Conservation (phyloP, 2,113 vertebrate genomes). For the Cyanoramphus novaezelandiae region DNA sequence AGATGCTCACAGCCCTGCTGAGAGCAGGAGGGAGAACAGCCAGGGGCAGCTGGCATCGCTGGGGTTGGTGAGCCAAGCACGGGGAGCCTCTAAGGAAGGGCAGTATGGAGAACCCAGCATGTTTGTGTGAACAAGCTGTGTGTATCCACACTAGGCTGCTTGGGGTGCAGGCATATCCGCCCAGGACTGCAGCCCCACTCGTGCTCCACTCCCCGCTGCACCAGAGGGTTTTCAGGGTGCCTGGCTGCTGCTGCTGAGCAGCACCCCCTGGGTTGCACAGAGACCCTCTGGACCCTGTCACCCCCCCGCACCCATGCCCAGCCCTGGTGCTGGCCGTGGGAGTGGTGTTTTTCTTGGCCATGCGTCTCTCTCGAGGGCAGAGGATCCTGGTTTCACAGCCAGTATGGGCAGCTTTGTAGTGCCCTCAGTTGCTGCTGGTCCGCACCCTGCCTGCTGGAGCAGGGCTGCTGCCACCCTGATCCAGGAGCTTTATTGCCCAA, state of each 20-base stretch:
- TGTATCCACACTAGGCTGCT: background rate
- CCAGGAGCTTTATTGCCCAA: background rate
- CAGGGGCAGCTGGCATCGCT: background rate
- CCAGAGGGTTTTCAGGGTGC: background rate
- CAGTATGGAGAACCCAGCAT: background rate
- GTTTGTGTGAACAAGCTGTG: background rate
- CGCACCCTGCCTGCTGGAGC: background rate
- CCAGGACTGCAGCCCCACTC: background rate
- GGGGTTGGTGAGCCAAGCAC: background rate
- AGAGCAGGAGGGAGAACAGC: background rate
- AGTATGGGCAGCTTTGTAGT: background rate
- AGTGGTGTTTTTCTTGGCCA: background rate
- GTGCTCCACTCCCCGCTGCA: background rate
- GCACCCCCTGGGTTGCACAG: background rate
- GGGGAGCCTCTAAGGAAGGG: background rate
- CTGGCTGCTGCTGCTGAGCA: background rate
- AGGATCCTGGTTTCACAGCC: background rate
- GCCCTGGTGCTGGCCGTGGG: background rate
- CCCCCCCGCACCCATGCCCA: background rate
- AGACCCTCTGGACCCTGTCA: background rate
- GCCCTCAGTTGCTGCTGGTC: fast-evolving
- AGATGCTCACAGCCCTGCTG: conserved; percentile 10
- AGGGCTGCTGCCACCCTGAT: background rate
- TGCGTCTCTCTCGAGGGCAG: fast-evolving
- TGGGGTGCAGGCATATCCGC: background rate